Evolutionary conservation across 2,888 invertebrate species (phyloP), one percentile per base, ranked within the genome.

Genomic region (Catocala fraxini): DNA sequence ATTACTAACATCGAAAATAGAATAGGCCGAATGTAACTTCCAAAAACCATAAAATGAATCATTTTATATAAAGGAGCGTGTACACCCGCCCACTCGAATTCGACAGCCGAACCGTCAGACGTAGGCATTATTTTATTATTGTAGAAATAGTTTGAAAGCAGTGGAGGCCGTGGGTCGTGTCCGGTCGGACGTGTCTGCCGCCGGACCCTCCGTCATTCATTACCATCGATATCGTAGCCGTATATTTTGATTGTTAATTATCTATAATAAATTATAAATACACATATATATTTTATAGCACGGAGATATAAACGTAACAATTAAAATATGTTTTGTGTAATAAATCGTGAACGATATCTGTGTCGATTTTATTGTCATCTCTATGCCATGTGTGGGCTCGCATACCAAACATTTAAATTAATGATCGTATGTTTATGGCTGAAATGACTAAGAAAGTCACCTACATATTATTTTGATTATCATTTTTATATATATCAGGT

Each of bases 151-250:
- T 72, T 77, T 80, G 84, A 81, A 81, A 80, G 77, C 82, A 73
- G 77, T 87, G 90, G 82, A 83, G 82, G 87, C 87, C 88, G 84
- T 85, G 88, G 87, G 89, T 85, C 87, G 85, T 73, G 84, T 87
- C 89, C 84, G 90, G 77, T 83, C 87, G 88, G 89, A 88, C 82
- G 81, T 76, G 87, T 80, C 84, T 82, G 89, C 79, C 91, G 91
- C 85, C 85, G 87, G 86, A 82, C 81, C 84, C 81, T 67, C 59
- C 68, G 71, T 81, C 79, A 84, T 87, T 88, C 85, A 85, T 83
- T 80, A 80, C 69, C 59, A 82, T 87, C 85, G 80, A 86, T 84
- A 71, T 63, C 63, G 73, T 76, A 70, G 73, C 77, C 79, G 78
- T 77, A 77, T 72, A 72, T 76, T 82, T 78, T 75, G 78, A 81